These are phyloP conservation scores for Ormia ochracea DNA, from an alignment of 2,888 invertebrate genomes.

Conservation along the genomic window DNA sequence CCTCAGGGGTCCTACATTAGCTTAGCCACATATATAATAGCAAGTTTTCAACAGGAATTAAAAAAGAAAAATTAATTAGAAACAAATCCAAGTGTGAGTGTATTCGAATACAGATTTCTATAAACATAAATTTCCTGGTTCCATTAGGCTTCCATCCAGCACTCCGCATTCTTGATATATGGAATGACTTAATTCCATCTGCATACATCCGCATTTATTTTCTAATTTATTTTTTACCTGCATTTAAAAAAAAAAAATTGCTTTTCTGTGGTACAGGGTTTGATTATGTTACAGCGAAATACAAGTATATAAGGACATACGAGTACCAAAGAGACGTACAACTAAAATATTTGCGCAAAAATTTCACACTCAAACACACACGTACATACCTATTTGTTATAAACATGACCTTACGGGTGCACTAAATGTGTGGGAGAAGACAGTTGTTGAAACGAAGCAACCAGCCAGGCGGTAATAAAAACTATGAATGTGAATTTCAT, in stretches of 20 bases:
- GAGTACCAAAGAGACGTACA: not conserved
- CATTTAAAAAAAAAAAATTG: conserved; percentile 17
- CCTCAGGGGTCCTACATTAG: too few species aligned
- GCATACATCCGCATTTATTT: conserved; percentile 10
- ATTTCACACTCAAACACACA: not conserved
- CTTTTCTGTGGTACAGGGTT: not conserved
- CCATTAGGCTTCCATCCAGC: not conserved
- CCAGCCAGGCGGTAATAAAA: not conserved
- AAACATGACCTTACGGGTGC: not conserved
- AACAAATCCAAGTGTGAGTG: too few species aligned
- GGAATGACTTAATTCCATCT: not conserved
- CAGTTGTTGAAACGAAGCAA: conserved; percentile 15
- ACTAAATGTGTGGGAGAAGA: conserved; percentile 17
- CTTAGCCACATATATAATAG: too few species aligned
- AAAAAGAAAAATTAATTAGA: too few species aligned
- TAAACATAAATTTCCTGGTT: not conserved
- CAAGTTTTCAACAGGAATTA: too few species aligned
- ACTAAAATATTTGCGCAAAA: conserved; percentile 4
- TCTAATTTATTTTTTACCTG: conserved; percentile 35
- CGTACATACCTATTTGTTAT: not conserved
- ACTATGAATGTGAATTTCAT: not conserved
- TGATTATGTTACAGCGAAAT: not conserved
- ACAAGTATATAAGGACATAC: conserved; percentile 24
- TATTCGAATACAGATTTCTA: too few species aligned
- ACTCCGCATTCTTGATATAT: not conserved